Base-by-base conservation (phyloP, 2,797 vertebrate genomes). In the Masticophis lateralis region DNA sequence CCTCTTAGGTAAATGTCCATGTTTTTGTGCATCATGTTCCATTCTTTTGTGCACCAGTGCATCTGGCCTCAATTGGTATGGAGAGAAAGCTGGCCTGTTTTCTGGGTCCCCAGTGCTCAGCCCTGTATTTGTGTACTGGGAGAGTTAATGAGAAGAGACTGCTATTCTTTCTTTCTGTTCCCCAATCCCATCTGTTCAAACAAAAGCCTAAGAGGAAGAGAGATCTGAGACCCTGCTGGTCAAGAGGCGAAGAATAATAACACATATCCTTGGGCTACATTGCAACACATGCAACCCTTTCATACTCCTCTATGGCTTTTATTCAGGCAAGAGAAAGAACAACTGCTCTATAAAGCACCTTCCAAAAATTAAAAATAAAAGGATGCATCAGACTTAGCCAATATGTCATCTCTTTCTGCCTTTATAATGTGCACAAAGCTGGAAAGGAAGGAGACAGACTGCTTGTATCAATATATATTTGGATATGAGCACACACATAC, bases 171-270 rank as follows among this genome's bases (percentile, higher is more conserved):
- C 97, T 96, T 96, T 95, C 92, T 94, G 86, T 97, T 98, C 97
- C 96, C 97, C 97, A 97, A 97, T 96, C 98, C 97, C 98, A 98
- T 98, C 98, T 98, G 98, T 98, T 98, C 98, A 98, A 98, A 98
- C 98, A 98, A 98, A 98, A 97, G 98, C 96, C 97, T 98, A 98
- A 97, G 97, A 98, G 97, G 97, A 96, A 98, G 97, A 97, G 97
- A 97, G 97, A 98, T 96, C 95, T 0, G 98, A 97, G 98, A 98
- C 98, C 98, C 98, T 98, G 98, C 98, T 98, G 98, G 98, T 98
- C 98, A 98, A 98, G 98, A 98, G 97, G 98, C 97, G 96, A 97
- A 96, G 97, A 97, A 98, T 98, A 98, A 98, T 98, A 98, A 97
- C 97, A 97, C 96, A 97, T 97, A 98, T 98, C 98, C 98, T 98